Base-by-base conservation (phyloP, 2,113 vertebrate species). In the Apistogramma diplotaenia region DNA sequence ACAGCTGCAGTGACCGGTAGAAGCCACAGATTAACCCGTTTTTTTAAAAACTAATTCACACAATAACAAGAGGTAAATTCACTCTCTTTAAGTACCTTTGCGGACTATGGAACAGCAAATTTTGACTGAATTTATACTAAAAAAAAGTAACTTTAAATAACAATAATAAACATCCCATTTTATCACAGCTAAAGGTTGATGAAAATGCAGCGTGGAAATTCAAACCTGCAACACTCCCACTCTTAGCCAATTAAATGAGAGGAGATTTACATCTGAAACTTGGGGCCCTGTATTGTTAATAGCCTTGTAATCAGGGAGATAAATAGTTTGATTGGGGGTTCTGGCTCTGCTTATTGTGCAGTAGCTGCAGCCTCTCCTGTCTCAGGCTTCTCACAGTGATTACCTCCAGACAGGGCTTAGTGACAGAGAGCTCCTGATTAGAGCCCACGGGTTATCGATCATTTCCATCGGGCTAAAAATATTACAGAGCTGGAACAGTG, bases 401-500 rank as follows among this genome's bases (percentile, higher is more conserved):
- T 86, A 90, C 76, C 75, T 74, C 78, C 81, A 88, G 91, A 84
- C 85, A 87, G 58, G 23, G 78, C 78, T 80, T 37, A 40, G 84
- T 82, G 82, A 85, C 88, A 76, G 78, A 81, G 59, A 70, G 78
- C 71, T 83, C 58, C 89, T 85, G 82, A 80, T 85, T 75, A 55
- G 82, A 87, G 82, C 82, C 62, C 81, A 82, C 77, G 61, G 85
- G 85, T 94, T 93, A 95, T 94, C 83, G 88, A 94, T 95, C 87
- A 90, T 84, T 90, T 92, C 80, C 84, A 93, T 89, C 55, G 25
- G 86, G 92, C 89, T 93, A 93, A 94, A 94, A 92, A 94, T 94
- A 94, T 93, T 88, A 74, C 83, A 83, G 80, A 65, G 84, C 72
- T 80, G 57, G 46, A 85, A 59, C 74, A 19, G 67, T 11, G 40